Evolutionary conservation across 2,113 vertebrate genomes (phyloP), one percentile per base, ranked within the genome.

Genomic region (Ploceus nigricollis): DNA sequence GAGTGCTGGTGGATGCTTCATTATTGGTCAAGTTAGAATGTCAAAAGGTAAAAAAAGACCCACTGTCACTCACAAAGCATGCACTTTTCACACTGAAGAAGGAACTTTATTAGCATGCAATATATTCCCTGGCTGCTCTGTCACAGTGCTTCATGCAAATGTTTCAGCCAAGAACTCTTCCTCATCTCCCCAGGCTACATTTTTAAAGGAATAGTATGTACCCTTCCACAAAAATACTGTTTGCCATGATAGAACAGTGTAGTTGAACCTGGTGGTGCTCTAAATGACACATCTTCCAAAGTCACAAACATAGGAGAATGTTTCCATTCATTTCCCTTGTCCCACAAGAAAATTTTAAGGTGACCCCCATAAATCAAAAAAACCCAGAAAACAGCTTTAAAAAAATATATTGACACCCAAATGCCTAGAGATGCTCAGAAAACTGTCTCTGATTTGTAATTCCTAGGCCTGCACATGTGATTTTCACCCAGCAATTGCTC

Each of bases 1-100:
- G 64, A 15, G 0, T 65, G 79, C 91, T 94, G 89, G 89, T 92
- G 76, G 91, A 83, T 72, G 92, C 58, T 85, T 88, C 75, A 76
- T 85, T 76, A 75, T 72, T 69, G 89, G 87, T 85, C 87, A 94
- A 85, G 70, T 87, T 37, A 85, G 57, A 93, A 84, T 76, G 87
- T 76, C 93, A 87, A 91, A 96, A 82, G 66, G 61, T 86, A 95
- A 86, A 93, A 72, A 89, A 87, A 81, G 73, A 86, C 50, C 16
- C 2, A n/a, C 82, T 83, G 92, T 90, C 93, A 88, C 44, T 93
- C 87, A 94, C 70, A 91, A 85, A 73, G 92, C 66, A 54, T 16
- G 25, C 27, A 69, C 66, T 96, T 82, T 73, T 85, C 73, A 70
- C 75, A 58, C 66, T 80, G 33, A 79, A 77, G 58, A 89, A 85